Percentiles rank a stretch among this genome's conserved stretches.
Conservation (phyloP, 2,888 invertebrate genomes). For the Apamea anceps region DNA sequence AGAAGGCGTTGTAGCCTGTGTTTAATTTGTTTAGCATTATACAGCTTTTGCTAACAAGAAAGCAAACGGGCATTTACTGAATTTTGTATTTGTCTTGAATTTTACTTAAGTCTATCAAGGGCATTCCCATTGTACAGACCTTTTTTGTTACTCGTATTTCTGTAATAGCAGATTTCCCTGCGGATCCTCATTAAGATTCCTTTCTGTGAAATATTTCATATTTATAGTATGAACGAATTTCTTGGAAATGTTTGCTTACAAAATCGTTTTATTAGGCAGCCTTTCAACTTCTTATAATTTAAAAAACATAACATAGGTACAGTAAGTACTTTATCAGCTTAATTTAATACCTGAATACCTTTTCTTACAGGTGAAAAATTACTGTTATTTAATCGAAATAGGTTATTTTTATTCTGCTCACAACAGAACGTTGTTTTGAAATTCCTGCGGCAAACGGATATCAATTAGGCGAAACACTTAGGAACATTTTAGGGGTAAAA, state of each 20-base stretch:
- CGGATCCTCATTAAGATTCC: slow-evolving; percentile 61
- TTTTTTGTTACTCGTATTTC: slow-evolving; percentile 48
- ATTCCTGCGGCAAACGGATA: slow-evolving; percentile 65
- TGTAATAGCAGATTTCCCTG: slow-evolving; percentile 64
- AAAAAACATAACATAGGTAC: neutral
- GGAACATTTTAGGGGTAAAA: slow-evolving; percentile 28
- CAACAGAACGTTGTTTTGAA: slow-evolving; percentile 47
- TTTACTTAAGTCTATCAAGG: slow-evolving; percentile 4
- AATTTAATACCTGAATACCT: neutral
- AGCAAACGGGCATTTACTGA: neutral
- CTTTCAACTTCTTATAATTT: neutral
- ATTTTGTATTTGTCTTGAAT: slow-evolving; percentile 16
- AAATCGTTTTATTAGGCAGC: neutral
- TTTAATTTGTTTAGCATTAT: slow-evolving; percentile 7
- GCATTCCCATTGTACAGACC: slow-evolving; percentile 16
- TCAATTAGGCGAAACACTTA: slow-evolving; percentile 64
- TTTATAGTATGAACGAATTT: neutral
- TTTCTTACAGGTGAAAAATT: neutral
- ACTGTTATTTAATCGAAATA: neutral
- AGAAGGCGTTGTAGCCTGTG: neutral
- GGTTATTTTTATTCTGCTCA: slow-evolving; percentile 41
- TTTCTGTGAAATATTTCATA: slow-evolving; percentile 56
- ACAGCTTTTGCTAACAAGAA: neutral
- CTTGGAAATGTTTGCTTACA: slow-evolving; percentile 1
- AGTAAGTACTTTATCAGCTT: neutral